These are phyloP conservation scores for Vollenhovia emeryi DNA, from an alignment of 1,140 invertebrate genomes.

Conservation along the genomic window DNA sequence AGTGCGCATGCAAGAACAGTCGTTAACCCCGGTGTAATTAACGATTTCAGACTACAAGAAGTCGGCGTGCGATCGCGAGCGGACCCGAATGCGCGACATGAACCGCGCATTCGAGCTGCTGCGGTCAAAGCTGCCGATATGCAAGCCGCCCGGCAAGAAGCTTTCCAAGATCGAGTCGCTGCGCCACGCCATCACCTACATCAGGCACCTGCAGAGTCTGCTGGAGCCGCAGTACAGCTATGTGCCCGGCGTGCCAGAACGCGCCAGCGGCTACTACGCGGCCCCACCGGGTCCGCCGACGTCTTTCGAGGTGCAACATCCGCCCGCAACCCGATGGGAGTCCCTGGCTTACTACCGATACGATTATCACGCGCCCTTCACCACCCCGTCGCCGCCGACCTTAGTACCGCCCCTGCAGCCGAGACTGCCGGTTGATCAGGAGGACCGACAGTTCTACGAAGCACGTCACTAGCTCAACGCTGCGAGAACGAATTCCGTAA, in stretches of 20 bases:
- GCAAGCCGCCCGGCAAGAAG: constrained; percentile 95
- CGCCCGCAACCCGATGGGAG: constrained; percentile 78
- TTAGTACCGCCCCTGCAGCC: constrained; percentile 73
- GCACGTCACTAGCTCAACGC: constrained; percentile 64
- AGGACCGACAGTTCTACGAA: constrained; percentile 77
- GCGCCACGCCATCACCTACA: constrained; percentile 93
- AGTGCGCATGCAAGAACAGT: constrained; percentile 25
- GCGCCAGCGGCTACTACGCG: constrained; percentile 61
- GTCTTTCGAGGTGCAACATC: constrained; percentile 79
- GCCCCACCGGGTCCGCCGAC: constrained; percentile 14
- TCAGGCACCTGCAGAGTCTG: constrained; percentile 90
- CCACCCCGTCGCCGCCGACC: constrained; percentile 66
- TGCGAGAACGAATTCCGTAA: neutral
- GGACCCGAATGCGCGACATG: constrained; percentile 95
- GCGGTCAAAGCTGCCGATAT: constrained; percentile 91
- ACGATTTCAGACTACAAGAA: constrained; percentile 91
- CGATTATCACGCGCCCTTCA: constrained; percentile 81
- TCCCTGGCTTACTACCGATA: constrained; percentile 82
- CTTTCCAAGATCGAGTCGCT: constrained; percentile 95
- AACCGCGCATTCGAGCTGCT: constrained; percentile 93
- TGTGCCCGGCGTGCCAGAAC: constrained; percentile 72
- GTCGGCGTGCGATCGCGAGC: constrained; percentile 93
- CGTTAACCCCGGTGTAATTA: constrained; percentile 51
- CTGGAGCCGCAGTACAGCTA: constrained; percentile 84
- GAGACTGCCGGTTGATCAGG: constrained; percentile 70